Conservation (phyloP, 2,797 vertebrate genomes). For the Chiroxiphia lanceolata region DNA sequence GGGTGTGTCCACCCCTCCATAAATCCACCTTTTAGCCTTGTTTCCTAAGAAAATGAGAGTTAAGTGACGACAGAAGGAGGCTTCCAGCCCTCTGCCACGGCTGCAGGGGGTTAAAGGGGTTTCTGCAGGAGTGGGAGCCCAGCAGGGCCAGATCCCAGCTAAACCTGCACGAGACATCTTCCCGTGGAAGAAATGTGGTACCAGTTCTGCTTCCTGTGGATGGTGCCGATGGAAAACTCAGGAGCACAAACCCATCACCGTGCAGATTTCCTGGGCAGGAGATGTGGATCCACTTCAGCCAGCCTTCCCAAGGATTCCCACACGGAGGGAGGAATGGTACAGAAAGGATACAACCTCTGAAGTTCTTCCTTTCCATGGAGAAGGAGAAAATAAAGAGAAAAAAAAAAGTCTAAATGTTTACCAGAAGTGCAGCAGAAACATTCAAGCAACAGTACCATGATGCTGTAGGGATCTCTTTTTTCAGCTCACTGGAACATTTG, state of each 20-base stretch:
- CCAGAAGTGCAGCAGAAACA: background rate
- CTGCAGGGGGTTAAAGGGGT: background rate
- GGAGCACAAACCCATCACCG: background rate
- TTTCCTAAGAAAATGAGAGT: background rate
- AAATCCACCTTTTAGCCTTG: background rate
- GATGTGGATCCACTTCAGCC: background rate
- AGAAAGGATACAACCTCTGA: conserved; percentile 70
- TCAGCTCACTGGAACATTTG: background rate
- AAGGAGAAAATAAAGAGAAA: conserved; percentile 1
- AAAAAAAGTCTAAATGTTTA: background rate
- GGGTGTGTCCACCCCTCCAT: background rate
- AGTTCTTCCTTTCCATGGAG: conserved; percentile 41
- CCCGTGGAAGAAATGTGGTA: background rate
- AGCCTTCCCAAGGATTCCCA: background rate
- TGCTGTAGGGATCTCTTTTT: background rate
- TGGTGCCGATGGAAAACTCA: background rate
- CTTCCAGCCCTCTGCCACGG: background rate
- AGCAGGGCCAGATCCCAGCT: background rate
- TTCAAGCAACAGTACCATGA: background rate
- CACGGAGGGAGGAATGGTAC: background rate
- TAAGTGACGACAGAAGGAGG: fast-evolving
- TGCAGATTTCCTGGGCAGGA: background rate
- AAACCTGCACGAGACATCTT: background rate
- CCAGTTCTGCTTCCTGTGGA: background rate
- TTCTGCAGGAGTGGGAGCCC: background rate